Percentiles rank a stretch among this genome's conserved stretches.
Conservation (phyloP, 2,797 vertebrate genomes). For the Perdix hodgsoniae region DNA sequence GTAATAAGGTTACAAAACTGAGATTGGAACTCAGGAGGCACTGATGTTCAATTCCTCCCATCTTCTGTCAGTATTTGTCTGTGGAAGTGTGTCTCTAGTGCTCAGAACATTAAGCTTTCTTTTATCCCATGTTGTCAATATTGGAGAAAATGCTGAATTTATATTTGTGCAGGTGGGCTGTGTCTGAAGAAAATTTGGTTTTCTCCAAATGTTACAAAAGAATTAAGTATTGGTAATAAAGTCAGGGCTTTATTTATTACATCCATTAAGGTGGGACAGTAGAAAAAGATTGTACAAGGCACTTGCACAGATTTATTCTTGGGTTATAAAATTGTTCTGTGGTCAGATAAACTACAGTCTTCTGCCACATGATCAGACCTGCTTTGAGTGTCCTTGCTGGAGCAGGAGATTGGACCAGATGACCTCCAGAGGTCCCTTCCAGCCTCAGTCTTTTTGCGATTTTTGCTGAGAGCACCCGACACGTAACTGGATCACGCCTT, state of each 20-base stretch:
- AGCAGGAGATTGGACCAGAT: too few species aligned
- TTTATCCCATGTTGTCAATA: neutral
- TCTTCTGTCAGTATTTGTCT: neutral
- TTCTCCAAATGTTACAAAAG: conserved; percentile 14
- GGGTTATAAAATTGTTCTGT: conserved; percentile 25
- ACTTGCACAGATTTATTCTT: conserved; percentile 31
- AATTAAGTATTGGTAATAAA: conserved; percentile 37
- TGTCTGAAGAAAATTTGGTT: conserved; percentile 7
- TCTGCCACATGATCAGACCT: neutral
- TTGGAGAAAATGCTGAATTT: conserved; percentile 4
- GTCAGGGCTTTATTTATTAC: conserved; percentile 28
- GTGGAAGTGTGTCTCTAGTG: neutral
- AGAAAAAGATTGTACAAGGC: conserved; percentile 16
- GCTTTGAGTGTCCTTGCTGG: too few species aligned
- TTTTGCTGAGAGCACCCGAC: neutral
- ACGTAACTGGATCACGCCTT: neutral
- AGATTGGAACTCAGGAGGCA: neutral
- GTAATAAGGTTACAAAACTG: neutral
- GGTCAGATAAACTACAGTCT: neutral
- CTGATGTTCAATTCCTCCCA: neutral
- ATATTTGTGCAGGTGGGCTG: conserved; percentile 5
- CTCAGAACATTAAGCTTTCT: conserved; percentile 1
- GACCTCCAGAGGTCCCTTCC: neutral
- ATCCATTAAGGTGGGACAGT: neutral
- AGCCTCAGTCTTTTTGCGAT: neutral